These are phyloP conservation scores for Lasioglossum albipes DNA, from an alignment of 1,140 invertebrate genomes.

Conservation along the genomic window DNA sequence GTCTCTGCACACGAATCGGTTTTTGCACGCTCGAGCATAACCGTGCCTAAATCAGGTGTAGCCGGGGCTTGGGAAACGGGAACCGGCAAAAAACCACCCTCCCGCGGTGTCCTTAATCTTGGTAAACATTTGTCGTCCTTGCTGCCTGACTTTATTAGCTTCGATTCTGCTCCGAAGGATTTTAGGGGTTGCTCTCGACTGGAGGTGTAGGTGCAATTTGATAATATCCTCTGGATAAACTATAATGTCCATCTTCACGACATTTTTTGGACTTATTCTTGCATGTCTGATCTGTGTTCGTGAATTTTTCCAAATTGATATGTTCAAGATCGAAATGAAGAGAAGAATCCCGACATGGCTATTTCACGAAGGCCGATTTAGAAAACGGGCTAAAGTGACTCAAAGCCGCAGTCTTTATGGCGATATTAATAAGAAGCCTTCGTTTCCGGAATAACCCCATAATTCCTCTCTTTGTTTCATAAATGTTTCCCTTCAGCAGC, in stretches of 20 bases:
- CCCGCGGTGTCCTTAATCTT: conserved; percentile 12
- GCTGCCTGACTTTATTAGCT: background rate
- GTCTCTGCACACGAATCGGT: conserved; percentile 23
- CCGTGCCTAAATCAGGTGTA: conserved; percentile 39
- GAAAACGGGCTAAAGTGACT: too few species aligned
- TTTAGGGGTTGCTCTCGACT: too few species aligned
- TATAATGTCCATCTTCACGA: too few species aligned
- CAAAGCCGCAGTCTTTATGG: too few species aligned
- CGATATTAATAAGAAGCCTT: background rate
- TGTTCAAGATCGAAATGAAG: too few species aligned
- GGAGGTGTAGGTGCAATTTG: too few species aligned
- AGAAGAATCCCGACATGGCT: too few species aligned
- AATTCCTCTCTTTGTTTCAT: conserved; percentile 18
- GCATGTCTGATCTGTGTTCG: too few species aligned
- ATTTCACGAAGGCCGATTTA: too few species aligned
- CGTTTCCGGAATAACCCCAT: conserved; percentile 30
- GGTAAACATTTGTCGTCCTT: conserved; percentile 1
- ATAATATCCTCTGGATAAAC: too few species aligned
- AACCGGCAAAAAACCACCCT: conserved; percentile 17
- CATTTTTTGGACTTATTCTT: too few species aligned
- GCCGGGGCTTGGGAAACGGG: background rate
- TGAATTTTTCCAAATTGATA: too few species aligned
- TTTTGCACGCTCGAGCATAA: conserved; percentile 47
- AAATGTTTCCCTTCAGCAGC: conserved; percentile 8
- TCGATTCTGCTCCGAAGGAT: background rate